Base-by-base conservation (phyloP, 1,140 invertebrate genomes). In the Andricus grossulariae region DNA sequence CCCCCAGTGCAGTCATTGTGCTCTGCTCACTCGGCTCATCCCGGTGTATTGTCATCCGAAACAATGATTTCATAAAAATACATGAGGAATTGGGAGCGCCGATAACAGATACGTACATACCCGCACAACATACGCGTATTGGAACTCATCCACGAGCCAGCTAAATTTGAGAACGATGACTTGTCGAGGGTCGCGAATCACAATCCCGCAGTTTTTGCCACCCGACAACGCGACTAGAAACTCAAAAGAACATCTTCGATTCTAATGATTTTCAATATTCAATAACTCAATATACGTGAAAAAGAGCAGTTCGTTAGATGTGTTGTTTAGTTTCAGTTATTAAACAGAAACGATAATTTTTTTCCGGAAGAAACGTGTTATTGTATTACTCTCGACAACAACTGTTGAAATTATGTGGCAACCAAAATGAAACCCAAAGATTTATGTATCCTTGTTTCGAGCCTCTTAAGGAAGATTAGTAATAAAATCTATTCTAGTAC, bases 31-130 rank as follows among this genome's bases (percentile, higher is more conserved):
- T 76, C 85, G 85, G 85, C 89, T 91, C 89, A 90, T 89, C 86
- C 88, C 86, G 87, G 85, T 86, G 88, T 85, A 91, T 91, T 91
- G 89, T 90, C 90, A 88, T 88, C 77, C 87, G 88, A 88, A 90
- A 91, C 90, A 91, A 91, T 90, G 90, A 91, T 91, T 91, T 90
- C 88, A 91, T 91, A 90, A 91, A 91, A 91, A 91, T 90, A 91
- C 85, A 88, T 76, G 81, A 76, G 82, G 84, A 82, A 75, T 60
- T 71, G 78, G 78, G 74, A 72, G 12, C 32, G 71, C 57, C 75
- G 76, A 85, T 84, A 84, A 87, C 81, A 81, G 76, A 81, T 81
- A 80, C 70, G 77, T 51, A 78, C 72, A 16, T 66, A 25, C 45
- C n/a, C 79, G 75, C 73, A 75, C 71, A 49, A 71, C 66, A 76